Percentiles rank a stretch among this genome's conserved stretches.
Conservation (phyloP, 1,140 invertebrate genomes). For the Tetramorium alpestre region DNA sequence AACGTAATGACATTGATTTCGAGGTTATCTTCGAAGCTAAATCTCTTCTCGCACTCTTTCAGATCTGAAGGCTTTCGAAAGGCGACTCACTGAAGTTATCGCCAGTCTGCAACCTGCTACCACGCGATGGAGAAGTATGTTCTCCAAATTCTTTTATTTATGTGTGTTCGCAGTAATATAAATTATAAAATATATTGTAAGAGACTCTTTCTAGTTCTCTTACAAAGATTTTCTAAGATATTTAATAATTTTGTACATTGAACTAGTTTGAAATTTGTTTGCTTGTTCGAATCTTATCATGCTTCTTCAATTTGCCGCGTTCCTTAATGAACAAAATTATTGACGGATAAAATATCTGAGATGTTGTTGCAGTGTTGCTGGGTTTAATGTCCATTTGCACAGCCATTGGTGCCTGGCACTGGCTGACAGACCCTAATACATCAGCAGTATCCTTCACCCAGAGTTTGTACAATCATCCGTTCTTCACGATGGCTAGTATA, state of each 20-base stretch:
- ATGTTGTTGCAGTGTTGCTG: conserved; percentile 91
- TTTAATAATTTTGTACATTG: neutral
- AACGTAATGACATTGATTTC: neutral
- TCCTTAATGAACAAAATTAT: neutral
- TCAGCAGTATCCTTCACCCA: conserved; percentile 95
- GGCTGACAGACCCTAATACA: conserved; percentile 96
- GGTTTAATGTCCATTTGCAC: conserved; percentile 94
- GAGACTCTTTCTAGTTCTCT: neutral
- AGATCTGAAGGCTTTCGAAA: conserved; percentile 99
- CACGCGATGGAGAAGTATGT: conserved; percentile 96
- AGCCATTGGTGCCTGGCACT: conserved; percentile 96
- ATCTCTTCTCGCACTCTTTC: conserved; percentile 85
- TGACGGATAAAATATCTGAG: neutral
- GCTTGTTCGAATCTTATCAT: neutral
- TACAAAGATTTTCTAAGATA: neutral
- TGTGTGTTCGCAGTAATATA: neutral
- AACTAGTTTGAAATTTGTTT: neutral
- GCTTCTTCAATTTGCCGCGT: conserved; percentile 11
- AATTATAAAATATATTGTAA: neutral
- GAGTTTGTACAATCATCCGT: conserved; percentile 97
- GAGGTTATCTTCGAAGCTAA: conserved; percentile 55
- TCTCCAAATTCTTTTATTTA: conserved; percentile 25
- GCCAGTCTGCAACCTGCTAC: conserved; percentile 96
- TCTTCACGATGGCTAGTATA: conserved; percentile 96
- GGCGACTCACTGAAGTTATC: conserved; percentile 98